Percentiles rank a stretch among this genome's conserved stretches.
phyloP scores from a whole-genome alignment of 2,888 invertebrate species.

The Thereva unica region DNA sequence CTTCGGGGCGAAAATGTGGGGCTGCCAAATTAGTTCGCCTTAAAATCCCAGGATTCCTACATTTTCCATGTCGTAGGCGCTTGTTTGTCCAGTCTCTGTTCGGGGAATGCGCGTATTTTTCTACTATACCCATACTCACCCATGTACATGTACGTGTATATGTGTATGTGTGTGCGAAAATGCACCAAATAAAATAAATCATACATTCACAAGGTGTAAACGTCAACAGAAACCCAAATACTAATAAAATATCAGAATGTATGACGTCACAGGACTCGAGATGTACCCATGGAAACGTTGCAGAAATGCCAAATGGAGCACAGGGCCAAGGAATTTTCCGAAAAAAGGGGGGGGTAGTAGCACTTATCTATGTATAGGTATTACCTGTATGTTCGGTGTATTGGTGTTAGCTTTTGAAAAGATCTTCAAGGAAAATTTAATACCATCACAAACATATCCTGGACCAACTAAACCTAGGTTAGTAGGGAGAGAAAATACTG shows the following conservation, averaged over 20 bases:
- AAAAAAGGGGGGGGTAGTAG: conserved; percentile 4
- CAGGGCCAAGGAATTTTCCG: conserved; percentile 20
- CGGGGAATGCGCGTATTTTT: background rate
- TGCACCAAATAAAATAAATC: conserved; percentile 24
- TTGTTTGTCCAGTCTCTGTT: conserved; percentile 23
- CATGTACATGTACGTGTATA: too few species aligned
- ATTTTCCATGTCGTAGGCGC: conserved; percentile 16
- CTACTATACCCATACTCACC: too few species aligned
- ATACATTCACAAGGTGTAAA: conserved; percentile 26
- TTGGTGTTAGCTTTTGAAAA: too few species aligned
- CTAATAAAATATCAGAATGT: conserved; percentile 33
- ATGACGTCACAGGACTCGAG: conserved; percentile 28
- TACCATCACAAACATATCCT: too few species aligned
- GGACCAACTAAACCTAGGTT: too few species aligned
- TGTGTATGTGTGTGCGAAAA: conserved; percentile 1
- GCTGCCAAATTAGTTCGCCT: conserved; percentile 31
- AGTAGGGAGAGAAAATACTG: too few species aligned
- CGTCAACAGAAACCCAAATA: conserved; percentile 31
- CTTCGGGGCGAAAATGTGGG: background rate
- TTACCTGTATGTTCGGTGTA: background rate
- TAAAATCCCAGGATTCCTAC: conserved; percentile 23
- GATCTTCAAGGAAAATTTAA: too few species aligned
- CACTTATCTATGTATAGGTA: conserved; percentile 17
- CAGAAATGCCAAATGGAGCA: conserved; percentile 35
- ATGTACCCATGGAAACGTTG: conserved; percentile 41